Evolutionary conservation across 2,888 invertebrate species (phyloP).

Genomic region (Anthoptus insignis): DNA sequence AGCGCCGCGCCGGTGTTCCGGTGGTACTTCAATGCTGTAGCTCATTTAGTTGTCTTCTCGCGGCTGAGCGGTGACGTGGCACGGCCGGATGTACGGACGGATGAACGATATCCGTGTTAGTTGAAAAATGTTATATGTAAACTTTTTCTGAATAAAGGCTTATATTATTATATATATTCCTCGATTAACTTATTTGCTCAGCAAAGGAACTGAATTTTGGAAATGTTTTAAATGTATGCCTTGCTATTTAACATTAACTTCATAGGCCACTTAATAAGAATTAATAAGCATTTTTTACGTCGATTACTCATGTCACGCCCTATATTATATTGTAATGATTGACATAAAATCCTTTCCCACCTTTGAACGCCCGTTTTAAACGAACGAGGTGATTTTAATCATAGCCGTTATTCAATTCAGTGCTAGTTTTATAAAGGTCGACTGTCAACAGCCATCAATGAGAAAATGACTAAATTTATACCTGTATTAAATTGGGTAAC

Average conservation of each 20-base stretch:
- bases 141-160: no score
- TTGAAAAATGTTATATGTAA: no score
- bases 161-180: no score
- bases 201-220: no score
- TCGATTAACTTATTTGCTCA: no score
- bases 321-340: no score
- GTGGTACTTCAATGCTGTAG: slow-evolving; percentile 69
- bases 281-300: no score
- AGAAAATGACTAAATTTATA: not conserved
- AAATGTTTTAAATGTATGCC: no score
- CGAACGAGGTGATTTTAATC: slow-evolving; percentile 1
- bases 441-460: not conserved
- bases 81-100: slow-evolving; percentile 5
- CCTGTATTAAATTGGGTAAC: no score
- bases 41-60: slow-evolving; percentile 65
- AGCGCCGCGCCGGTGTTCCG: slow-evolving; percentile 62
- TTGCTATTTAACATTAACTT: no score
- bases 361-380: not conserved
- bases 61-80: slow-evolving; percentile 40
- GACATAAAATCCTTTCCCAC: not conserved
- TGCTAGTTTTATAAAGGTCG: slow-evolving; percentile 4
- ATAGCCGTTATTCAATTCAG: not conserved
- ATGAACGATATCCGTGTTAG: not conserved
- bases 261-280: no score
- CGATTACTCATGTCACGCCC: no score